A percentile compares a stretch with the other conserved stretches of the same genome.
These are phyloP conservation scores for Rotaria socialis DNA, from an alignment of 2,888 invertebrate genomes.

Conservation along the genomic window DNA sequence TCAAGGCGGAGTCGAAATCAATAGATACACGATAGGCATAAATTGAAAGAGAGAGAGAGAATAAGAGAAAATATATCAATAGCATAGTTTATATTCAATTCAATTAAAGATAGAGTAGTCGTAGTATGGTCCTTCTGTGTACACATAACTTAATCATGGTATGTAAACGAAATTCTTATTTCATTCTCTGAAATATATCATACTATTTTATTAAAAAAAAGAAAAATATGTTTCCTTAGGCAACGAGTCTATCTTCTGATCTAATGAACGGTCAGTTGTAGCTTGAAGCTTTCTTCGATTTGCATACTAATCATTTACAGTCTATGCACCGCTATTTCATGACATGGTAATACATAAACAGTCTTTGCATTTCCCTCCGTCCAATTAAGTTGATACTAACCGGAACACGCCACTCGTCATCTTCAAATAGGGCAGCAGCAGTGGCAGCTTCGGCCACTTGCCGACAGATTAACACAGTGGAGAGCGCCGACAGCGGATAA, in stretches of 20 bases:
- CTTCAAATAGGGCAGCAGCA: not conserved
- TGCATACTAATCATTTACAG: slow-evolving; percentile 17
- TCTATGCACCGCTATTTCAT: slow-evolving; percentile 4
- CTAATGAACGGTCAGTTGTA: slow-evolving; percentile 12
- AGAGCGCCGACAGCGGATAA: not conserved
- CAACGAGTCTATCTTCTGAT: not conserved
- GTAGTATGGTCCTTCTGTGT: too few relatives aligned
- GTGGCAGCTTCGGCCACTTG: not conserved
- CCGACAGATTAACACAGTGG: slow-evolving; percentile 20
- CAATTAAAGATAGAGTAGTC: too few relatives aligned
- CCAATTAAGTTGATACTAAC: slow-evolving; percentile 29
- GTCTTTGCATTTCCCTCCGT: not conserved
- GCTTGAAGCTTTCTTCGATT: slow-evolving; percentile 22
- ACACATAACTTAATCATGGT: slow-evolving; percentile 24
- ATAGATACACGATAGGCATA: too few relatives aligned
- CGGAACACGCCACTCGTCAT: not conserved
- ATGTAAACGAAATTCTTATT: slow-evolving; percentile 5
- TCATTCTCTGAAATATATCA: too few relatives aligned
- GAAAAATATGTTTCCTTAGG: not conserved
- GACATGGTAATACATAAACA: not conserved
- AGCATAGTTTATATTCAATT: too few relatives aligned
- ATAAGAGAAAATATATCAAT: too few relatives aligned
- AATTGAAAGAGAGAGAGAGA: too few relatives aligned
- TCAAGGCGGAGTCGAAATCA: too few relatives aligned
- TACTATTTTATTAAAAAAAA: not conserved